Conservation (phyloP, 2,888 invertebrate species). For the Geotrupes spiniger region DNA sequence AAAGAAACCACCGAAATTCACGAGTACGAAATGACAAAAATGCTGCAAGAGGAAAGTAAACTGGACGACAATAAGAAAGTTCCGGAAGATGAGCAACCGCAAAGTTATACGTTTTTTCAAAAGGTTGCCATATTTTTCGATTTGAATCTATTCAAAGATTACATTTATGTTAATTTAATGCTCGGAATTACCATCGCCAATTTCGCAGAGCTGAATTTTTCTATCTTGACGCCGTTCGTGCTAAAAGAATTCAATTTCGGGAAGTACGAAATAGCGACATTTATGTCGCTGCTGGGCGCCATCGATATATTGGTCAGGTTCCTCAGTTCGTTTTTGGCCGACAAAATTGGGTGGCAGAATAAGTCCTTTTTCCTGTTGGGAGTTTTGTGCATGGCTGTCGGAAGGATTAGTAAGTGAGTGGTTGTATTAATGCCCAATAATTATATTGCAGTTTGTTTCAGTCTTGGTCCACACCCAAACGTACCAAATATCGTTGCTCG, state of each 20-base stretch:
- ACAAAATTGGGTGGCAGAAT: slow-evolving; percentile 68
- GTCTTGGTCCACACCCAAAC: slow-evolving; percentile 62
- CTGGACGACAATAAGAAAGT: too few relatives aligned
- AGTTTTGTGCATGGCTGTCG: slow-evolving; percentile 63
- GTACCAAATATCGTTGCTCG: slow-evolving; percentile 55
- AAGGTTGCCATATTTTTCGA: slow-evolving; percentile 67
- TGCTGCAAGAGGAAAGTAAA: slow-evolving; percentile 13
- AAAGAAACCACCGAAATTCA: slow-evolving; percentile 28
- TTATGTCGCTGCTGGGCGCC: slow-evolving; percentile 67
- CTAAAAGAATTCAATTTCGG: slow-evolving; percentile 64
- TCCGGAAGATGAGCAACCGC: background rate
- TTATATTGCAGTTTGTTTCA: slow-evolving; percentile 32
- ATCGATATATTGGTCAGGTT: slow-evolving; percentile 65
- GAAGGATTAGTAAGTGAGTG: slow-evolving; percentile 59
- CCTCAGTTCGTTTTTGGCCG: slow-evolving; percentile 65
- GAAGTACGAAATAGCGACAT: slow-evolving; percentile 61
- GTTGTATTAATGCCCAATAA: too few relatives aligned
- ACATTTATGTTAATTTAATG: slow-evolving; percentile 67
- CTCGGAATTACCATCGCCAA: slow-evolving; percentile 68
- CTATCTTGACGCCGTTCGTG: slow-evolving; percentile 70
- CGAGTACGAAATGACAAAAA: slow-evolving; percentile 15
- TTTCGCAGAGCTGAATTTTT: slow-evolving; percentile 71
- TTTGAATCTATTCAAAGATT: slow-evolving; percentile 66
- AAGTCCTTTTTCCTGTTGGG: slow-evolving; percentile 69
- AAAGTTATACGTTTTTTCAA: slow-evolving; percentile 51